phyloP scores from a whole-genome alignment of 1,140 invertebrate genomes.

The Saccostrea echinata region DNA sequence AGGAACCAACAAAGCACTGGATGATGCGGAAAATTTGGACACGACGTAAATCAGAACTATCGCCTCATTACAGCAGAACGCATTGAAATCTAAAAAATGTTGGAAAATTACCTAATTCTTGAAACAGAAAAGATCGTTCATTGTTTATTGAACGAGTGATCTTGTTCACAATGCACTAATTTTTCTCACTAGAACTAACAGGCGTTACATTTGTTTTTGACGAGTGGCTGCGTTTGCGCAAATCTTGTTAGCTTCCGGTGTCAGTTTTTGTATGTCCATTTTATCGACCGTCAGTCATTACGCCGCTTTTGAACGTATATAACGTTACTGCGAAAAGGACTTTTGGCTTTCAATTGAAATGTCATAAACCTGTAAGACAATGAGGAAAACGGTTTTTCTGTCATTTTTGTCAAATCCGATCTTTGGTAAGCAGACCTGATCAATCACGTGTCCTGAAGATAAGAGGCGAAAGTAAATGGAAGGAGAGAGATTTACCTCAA shows the following conservation, averaged over 20 bases:
- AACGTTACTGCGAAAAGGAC: constrained; percentile 21
- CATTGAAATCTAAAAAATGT: constrained; percentile 20
- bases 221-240: constrained; percentile 24
- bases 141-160: not conserved
- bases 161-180: not conserved
- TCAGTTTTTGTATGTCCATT: constrained; percentile 15
- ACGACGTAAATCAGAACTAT: not conserved
- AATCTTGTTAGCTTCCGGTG: not conserved
- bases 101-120: constrained; percentile 19
- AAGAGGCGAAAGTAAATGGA: constrained; percentile 26
- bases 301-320: not conserved
- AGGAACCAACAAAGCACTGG: not conserved
- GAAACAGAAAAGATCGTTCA: constrained; percentile 12
- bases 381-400: constrained; percentile 13
- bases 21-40: constrained; percentile 26
- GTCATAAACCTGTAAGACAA: constrained; percentile 11
- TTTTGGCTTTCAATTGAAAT: constrained; percentile 32
- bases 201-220: constrained; percentile 11
- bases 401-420: constrained; percentile 37
- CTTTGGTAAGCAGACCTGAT: constrained; percentile 21
- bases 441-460: constrained; percentile 30
- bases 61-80: not conserved
- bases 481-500: constrained; percentile 31
- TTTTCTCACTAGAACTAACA: not conserved
- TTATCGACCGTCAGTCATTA: constrained; percentile 23